phyloP scores from a whole-genome alignment of 2,113 vertebrate genomes.

The Perca schrenkii region DNA sequence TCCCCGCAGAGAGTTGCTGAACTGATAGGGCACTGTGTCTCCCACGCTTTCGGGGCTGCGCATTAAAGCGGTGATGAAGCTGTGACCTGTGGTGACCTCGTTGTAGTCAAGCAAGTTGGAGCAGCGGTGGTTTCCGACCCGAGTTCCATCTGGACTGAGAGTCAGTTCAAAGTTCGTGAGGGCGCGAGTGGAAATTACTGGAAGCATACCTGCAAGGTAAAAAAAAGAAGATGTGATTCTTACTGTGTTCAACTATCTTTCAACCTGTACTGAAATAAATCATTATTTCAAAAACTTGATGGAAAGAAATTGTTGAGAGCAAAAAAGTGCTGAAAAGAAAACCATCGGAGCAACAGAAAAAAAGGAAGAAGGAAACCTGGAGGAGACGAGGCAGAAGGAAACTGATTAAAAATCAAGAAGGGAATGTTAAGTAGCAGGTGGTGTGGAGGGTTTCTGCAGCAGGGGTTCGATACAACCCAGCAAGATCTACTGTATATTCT shows the following conservation, averaged over 20 bases:
- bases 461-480: slow-evolving; percentile 40
- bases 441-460: slow-evolving; percentile 49
- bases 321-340: slow-evolving; percentile 11
- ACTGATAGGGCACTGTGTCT: slow-evolving; percentile 90
- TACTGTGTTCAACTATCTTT: not conserved
- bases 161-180: slow-evolving; percentile 95
- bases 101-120: slow-evolving; percentile 92
- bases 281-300: slow-evolving; percentile 6
- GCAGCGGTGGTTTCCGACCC: slow-evolving; percentile 93
- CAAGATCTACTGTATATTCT: slow-evolving; percentile 57
- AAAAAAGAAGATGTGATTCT: slow-evolving; percentile 17
- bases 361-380: slow-evolving; percentile 21
- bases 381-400: slow-evolving; percentile 51
- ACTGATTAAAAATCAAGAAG: slow-evolving; percentile 73
- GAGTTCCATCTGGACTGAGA: slow-evolving; percentile 92
- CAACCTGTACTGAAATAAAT: slow-evolving; percentile 8
- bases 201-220: slow-evolving; percentile 90
- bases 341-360: not conserved
- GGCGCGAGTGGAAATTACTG: slow-evolving; percentile 92
- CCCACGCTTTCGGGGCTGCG: slow-evolving; percentile 85
- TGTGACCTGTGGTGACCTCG: slow-evolving; percentile 91
- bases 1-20: slow-evolving; percentile 86
- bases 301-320: slow-evolving; percentile 2
- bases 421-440: slow-evolving; percentile 54
- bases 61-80: slow-evolving; percentile 89